Conservation (phyloP, 2,888 invertebrate genomes). For the Sussaba pulchella region DNA sequence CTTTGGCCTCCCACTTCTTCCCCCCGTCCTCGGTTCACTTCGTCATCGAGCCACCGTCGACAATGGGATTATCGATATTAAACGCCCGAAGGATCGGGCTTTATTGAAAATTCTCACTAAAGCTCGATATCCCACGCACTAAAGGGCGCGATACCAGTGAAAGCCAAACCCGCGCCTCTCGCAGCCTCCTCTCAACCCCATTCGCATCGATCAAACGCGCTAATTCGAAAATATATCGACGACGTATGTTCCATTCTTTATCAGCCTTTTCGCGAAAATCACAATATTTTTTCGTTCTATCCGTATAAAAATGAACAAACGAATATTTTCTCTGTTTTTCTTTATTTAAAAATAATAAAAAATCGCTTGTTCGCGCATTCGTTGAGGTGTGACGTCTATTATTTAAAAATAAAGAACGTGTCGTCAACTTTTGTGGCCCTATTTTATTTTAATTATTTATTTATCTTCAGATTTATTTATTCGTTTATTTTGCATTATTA, state of each 20-base stretch:
- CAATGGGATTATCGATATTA: constrained; percentile 51
- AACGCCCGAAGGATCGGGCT: constrained; percentile 33
- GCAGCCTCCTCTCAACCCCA: too few species aligned
- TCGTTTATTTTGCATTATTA: too few species aligned
- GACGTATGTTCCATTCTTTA: neutral
- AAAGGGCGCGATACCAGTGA: constrained; percentile 9
- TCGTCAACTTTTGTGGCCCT: too few species aligned
- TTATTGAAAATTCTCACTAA: constrained; percentile 38
- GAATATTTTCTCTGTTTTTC: neutral
- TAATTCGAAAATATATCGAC: neutral
- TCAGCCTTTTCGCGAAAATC: too few species aligned
- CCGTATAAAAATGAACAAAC: neutral
- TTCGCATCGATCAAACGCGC: constrained; percentile 1
- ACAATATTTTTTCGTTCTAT: too few species aligned
- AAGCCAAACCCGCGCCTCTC: neutral
- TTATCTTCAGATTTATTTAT: too few species aligned
- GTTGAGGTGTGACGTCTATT: too few species aligned
- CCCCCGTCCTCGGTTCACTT: neutral
- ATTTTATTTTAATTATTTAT: too few species aligned
- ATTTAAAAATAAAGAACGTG: too few species aligned
- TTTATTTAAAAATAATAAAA: too few species aligned
- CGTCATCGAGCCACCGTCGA: constrained; percentile 32
- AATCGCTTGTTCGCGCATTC: too few species aligned
- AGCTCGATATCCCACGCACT: constrained; percentile 16
- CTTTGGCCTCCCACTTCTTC: neutral